Percentiles rank a stretch among this genome's conserved stretches.
These are phyloP conservation scores for Ciconia stormi DNA, from an alignment of 2,113 vertebrate genomes.

Conservation along the genomic window DNA sequence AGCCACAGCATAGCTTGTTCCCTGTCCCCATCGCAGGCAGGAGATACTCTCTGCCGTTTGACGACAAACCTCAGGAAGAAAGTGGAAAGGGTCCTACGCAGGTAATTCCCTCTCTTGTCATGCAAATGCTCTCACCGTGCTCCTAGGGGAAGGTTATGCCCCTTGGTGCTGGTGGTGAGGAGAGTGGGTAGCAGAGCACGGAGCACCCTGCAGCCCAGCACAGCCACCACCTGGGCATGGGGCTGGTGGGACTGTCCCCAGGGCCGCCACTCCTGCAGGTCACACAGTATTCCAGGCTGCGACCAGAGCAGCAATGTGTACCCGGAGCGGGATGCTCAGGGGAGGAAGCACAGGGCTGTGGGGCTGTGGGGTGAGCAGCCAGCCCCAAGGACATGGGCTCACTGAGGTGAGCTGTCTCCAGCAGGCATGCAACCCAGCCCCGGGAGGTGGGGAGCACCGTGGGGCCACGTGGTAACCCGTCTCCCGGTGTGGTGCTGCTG, in stretches of 20 bases:
- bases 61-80: not conserved
- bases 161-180: not conserved
- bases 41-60: not conserved
- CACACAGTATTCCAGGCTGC: accelerated
- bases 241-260: not conserved
- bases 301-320: not conserved
- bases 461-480: accelerated
- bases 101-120: not conserved
- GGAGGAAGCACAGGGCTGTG: accelerated
- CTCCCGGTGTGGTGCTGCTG: not conserved
- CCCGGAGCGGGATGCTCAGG: not conserved
- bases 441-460: accelerated
- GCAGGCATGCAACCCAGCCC: not conserved
- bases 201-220: not conserved
- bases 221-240: not conserved
- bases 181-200: not conserved
- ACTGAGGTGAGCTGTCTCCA: not conserved
- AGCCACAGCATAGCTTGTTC: not conserved
- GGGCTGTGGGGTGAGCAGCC: accelerated
- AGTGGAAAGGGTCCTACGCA: not conserved
- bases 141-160: not conserved
- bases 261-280: not conserved
- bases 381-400: not conserved
- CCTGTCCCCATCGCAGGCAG: not conserved
- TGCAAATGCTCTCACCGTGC: accelerated